Base-by-base conservation (phyloP, 1,140 invertebrate species). In the Drosophila nebulosa region DNA sequence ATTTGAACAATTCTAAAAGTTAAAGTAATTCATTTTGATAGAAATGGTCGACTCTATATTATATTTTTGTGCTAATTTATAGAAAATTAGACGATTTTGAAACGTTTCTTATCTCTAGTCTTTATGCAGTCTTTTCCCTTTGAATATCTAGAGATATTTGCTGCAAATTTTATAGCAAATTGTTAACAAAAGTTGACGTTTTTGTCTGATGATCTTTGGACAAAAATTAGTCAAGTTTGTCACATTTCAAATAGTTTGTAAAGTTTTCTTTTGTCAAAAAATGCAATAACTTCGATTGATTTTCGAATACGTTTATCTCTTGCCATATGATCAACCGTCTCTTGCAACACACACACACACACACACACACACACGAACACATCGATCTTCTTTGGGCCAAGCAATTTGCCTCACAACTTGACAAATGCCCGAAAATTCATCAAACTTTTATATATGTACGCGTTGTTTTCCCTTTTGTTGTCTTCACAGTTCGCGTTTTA, bases 391-490 rank as follows among this genome's bases (percentile, higher is more conserved):
- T 35, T 22, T 53, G 50, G 39, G 6, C 18, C 22, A 18, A 61
- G 55, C 64, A 78, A 78, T 81, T 77, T 81, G 74, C 57, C 27
- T 74, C 64, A 61, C 53, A 56, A 27, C 74, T 67, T 83, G 79
- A 83, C 79, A 83, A 83, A 83, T 84, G 79, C 22, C 36, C 66
- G 50, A 63, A 85, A 64, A 86, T 85, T 30, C 74, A 86, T 85
- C 78, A 85, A 78, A 42, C 52, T 77, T 78, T 68, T 55, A 53
- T 59, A 72, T 6, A 6, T 58, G 62, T 30, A 10, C 30, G 30
- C 4, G 60, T 59, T 63, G 30, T 69, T 84, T 83, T 79, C 79
- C 72, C 79, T 75, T 83, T 84, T 51, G 18, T 51, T 3, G 16
- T 42, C 1, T 3, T 24, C 10, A 32, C 36, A 39, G 36, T 6